phyloP scores from a whole-genome alignment of 2,113 vertebrate genomes.

The Tachysurus fulvidraco region DNA sequence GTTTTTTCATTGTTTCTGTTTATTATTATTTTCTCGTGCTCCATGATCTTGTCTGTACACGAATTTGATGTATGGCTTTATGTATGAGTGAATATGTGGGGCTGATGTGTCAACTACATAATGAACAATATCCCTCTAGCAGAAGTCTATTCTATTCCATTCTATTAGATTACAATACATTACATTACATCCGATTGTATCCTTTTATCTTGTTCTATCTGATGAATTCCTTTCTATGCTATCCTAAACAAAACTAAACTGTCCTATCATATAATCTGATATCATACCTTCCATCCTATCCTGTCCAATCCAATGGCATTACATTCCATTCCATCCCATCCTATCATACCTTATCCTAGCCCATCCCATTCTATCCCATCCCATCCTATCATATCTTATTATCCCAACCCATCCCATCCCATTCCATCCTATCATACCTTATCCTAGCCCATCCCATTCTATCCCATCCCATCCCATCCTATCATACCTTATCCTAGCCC shows the following conservation, averaged over 20 bases:
- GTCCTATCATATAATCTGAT: neutral
- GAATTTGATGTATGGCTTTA: neutral
- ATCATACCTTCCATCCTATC: neutral
- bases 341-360: neutral
- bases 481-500: neutral
- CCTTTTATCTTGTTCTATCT: neutral
- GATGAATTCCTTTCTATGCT: neutral
- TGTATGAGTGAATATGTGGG: too few species aligned
- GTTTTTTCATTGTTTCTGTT: neutral
- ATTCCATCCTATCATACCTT: too few species aligned
- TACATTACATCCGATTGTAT: neutral
- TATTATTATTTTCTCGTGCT: neutral
- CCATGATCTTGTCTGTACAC: neutral
- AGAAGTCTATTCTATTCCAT: neutral
- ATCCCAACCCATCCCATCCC: neutral
- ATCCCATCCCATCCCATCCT: neutral
- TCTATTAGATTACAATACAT: neutral
- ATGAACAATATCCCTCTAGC: neutral
- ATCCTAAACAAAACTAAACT: neutral
- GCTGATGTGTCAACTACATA: too few species aligned
- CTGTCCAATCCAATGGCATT: neutral
- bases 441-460: neutral
- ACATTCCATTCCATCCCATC: neutral
- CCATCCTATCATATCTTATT: neutral
- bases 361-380: neutral